These are phyloP conservation scores for Spondyliosoma cantharus DNA, from an alignment of 2,797 vertebrate species.

Conservation along the genomic window DNA sequence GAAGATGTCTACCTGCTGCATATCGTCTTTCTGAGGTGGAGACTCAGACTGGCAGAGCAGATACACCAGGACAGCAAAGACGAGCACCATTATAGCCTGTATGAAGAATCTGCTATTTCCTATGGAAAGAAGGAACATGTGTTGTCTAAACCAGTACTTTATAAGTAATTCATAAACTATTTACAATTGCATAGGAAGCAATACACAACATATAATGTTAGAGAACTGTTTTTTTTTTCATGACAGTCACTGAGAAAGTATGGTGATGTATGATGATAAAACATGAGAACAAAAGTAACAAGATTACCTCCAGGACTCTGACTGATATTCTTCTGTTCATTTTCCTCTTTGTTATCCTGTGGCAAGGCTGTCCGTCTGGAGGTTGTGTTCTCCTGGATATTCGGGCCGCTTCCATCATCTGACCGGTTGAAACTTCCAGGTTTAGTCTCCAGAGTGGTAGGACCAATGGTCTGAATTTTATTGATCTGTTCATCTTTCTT, in stretches of 20 bases:
- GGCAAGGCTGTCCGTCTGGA: accelerated
- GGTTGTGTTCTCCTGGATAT: neutral
- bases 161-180: neutral
- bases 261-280: too few species aligned
- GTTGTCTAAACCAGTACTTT: neutral
- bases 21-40: constrained; percentile 27
- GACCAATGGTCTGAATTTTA: constrained; percentile 32
- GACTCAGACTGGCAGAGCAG: constrained; percentile 16
- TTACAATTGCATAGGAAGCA: neutral
- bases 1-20: constrained; percentile 84
- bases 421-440: too few species aligned
- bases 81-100: accelerated
- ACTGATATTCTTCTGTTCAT: too few species aligned
- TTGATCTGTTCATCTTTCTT: neutral
- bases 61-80: neutral
- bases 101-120: constrained; percentile 5
- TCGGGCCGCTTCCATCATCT: too few species aligned
- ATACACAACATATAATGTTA: neutral
- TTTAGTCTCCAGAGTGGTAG: neutral
- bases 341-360: neutral
- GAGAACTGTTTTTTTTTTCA: neutral
- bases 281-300: neutral
- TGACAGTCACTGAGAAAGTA: neutral
- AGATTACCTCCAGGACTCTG: constrained; percentile 38
- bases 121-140: constrained; percentile 26